Percentiles rank a stretch among this genome's conserved stretches.
phyloP scores from a whole-genome alignment of 1,140 invertebrate species.

The Euwallacea fornicatus region DNA sequence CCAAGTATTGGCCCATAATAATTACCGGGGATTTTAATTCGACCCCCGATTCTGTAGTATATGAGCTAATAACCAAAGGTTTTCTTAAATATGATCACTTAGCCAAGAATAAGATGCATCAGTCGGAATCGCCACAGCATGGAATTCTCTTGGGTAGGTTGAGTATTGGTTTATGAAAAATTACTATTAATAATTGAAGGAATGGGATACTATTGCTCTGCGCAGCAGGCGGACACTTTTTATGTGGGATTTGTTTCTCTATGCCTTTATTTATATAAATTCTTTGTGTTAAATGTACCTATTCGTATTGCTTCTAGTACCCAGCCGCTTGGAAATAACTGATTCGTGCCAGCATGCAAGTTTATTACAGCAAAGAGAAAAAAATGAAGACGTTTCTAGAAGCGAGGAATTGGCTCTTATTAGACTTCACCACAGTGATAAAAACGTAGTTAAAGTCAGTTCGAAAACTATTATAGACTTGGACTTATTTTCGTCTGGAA shows the following conservation, averaged over 20 bases:
- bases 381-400: constrained; percentile 37
- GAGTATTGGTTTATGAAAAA: neutral
- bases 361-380: constrained; percentile 53
- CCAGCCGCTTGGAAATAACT: constrained; percentile 59
- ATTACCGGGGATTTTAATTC: constrained; percentile 91
- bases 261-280: no score
- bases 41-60: constrained; percentile 68
- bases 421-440: constrained; percentile 44
- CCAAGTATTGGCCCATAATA: constrained; percentile 72
- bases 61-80: constrained; percentile 72
- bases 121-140: constrained; percentile 8
- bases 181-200: neutral
- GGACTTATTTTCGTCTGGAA: constrained; percentile 54
- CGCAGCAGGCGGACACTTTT: no score
- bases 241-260: no score
- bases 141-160: constrained; percentile 42
- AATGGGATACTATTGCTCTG: neutral
- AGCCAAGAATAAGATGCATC: constrained; percentile 46
- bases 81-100: constrained; percentile 61
- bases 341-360: constrained; percentile 69
- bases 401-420: constrained; percentile 38
- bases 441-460: constrained; percentile 16
- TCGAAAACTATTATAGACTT: constrained; percentile 9
- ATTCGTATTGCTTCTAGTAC: constrained; percentile 52
- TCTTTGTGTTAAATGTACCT: no score